A percentile compares a stretch with the other conserved stretches of the same genome.
phyloP scores from a whole-genome alignment of 1,140 invertebrate species.

The Rhynchophorus ferrugineus region DNA sequence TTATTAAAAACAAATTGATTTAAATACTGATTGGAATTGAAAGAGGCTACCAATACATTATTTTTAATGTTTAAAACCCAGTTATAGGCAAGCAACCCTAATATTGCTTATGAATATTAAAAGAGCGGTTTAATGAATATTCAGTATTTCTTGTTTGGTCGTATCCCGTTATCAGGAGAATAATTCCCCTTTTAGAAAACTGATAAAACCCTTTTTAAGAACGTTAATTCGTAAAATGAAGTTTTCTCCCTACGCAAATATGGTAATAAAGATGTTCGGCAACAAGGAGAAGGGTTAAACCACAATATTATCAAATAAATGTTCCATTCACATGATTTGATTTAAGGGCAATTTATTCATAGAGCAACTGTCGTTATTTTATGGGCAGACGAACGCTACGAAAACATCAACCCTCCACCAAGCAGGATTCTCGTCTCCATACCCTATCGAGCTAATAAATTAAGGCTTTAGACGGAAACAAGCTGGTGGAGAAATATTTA shows the following conservation, averaged over 20 bases:
- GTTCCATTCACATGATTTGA: slow-evolving; percentile 11
- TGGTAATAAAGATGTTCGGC: slow-evolving; percentile 7
- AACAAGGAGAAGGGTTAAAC: slow-evolving; percentile 11
- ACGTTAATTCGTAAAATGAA: neutral
- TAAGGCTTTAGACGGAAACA: slow-evolving; percentile 7
- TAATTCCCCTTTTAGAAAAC: no score
- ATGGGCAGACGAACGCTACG: neutral
- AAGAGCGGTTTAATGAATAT: no score
- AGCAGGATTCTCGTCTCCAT: no score
- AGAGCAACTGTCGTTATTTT: slow-evolving; percentile 13
- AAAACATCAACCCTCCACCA: neutral
- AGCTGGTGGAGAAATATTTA: slow-evolving; percentile 17
- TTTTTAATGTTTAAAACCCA: no score
- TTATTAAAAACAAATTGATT: no score
- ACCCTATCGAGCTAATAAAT: slow-evolving; percentile 12
- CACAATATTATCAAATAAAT: slow-evolving; percentile 13
- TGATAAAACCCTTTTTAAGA: no score
- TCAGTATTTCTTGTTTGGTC: no score
- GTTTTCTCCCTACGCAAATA: slow-evolving; percentile 3
- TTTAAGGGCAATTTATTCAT: slow-evolving; percentile 16
- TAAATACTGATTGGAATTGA: no score
- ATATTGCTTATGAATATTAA: no score
- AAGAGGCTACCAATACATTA: no score
- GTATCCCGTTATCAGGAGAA: no score
- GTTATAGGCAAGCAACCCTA: no score